phyloP scores from a whole-genome alignment of 1,140 invertebrate genomes.

The Drosophila neocordata region DNA sequence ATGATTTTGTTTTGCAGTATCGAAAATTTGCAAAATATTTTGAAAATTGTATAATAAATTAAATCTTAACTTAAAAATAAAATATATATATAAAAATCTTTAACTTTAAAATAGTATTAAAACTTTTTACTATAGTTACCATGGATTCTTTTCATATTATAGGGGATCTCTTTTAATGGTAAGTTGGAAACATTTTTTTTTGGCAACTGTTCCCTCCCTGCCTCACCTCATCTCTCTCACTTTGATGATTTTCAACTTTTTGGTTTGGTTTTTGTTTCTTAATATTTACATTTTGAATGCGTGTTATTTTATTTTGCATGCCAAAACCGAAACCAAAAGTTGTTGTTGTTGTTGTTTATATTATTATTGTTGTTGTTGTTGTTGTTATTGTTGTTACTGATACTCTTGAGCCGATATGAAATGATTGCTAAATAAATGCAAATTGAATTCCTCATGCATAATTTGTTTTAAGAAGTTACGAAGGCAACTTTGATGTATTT shows the following conservation, averaged over 20 bases:
- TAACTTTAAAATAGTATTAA: too few species aligned
- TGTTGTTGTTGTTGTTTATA: slow-evolving; percentile 49
- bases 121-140: too few species aligned
- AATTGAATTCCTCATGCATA: slow-evolving; percentile 81
- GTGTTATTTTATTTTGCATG: slow-evolving; percentile 55
- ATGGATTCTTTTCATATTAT: too few species aligned
- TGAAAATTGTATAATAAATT: too few species aligned
- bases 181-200: background rate
- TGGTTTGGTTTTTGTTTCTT: background rate
- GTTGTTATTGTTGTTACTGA: slow-evolving; percentile 59
- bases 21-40: too few species aligned
- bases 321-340: slow-evolving; percentile 16
- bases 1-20: too few species aligned
- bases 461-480: slow-evolving; percentile 72
- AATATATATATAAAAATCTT: too few species aligned
- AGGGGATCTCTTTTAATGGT: background rate
- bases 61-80: too few species aligned
- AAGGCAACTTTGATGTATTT: slow-evolving; percentile 69
- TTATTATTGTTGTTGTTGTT: slow-evolving; percentile 45
- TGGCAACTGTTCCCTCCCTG: too few species aligned
- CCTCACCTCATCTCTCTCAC: too few species aligned
- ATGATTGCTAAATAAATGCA: slow-evolving; percentile 82
- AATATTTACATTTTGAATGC: slow-evolving; percentile 49
- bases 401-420: slow-evolving; percentile 68
- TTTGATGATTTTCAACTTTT: slow-evolving; percentile 10